phyloP scores from a whole-genome alignment of 2,888 invertebrate species.

The Prosopocoilus inquinatus region DNA sequence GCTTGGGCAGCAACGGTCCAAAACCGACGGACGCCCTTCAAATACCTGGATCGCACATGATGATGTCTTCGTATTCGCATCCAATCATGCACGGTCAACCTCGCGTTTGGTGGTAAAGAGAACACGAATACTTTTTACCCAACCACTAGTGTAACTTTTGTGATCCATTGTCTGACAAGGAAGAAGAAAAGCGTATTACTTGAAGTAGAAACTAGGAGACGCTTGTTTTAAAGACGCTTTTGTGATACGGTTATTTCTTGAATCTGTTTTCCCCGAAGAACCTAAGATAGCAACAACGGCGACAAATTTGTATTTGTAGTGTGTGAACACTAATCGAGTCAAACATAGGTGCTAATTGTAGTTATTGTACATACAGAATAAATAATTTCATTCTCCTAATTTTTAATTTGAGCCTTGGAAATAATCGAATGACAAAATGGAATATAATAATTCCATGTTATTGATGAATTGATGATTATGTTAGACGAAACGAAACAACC shows the following conservation, averaged over 20 bases:
- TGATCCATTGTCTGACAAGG: neutral
- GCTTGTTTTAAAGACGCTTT: neutral
- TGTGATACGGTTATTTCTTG: neutral
- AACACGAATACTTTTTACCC: neutral
- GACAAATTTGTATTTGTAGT: no score
- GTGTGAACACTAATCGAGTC: no score
- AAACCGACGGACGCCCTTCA: constrained; percentile 36
- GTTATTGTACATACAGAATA: no score
- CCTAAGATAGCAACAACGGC: no score
- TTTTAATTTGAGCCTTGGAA: neutral
- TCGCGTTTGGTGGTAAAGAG: constrained; percentile 46
- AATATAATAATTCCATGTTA: neutral
- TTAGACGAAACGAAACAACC: no score
- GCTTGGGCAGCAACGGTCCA: constrained; percentile 58
- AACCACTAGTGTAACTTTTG: neutral
- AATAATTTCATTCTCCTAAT: no score
- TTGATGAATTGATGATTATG: no score
- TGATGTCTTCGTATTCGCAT: constrained; percentile 47
- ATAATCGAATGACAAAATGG: neutral
- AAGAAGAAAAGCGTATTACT: no score
- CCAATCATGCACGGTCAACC: constrained; percentile 50
- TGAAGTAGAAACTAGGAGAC: no score
- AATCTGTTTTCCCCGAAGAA: no score
- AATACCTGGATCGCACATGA: constrained; percentile 41
- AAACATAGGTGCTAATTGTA: no score